Percentiles rank a stretch among this genome's conserved stretches.
phyloP scores from a whole-genome alignment of 53 echinoderm and acorn worm genomes.

The Astropecten irregularis region DNA sequence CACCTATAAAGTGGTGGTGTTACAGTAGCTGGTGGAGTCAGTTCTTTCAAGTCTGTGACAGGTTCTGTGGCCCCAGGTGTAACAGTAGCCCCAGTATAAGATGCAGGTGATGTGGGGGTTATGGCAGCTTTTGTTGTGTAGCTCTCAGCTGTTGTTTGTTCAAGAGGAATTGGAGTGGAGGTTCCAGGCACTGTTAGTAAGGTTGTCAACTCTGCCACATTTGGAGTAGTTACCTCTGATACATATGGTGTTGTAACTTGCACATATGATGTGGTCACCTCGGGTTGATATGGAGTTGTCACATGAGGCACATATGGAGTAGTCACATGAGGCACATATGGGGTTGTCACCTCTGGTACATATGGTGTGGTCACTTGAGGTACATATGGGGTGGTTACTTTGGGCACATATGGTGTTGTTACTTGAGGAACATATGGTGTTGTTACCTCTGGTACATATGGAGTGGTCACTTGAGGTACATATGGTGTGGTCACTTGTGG shows the following conservation, averaged over 20 bases:
- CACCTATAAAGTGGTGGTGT: not conserved
- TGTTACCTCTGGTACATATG: not conserved
- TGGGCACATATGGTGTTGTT: not conserved
- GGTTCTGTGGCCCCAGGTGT: slow-evolving; percentile 16
- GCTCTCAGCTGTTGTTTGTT: slow-evolving; percentile 6
- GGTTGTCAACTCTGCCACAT: too few species aligned
- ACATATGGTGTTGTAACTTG: not conserved
- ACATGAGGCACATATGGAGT: not conserved
- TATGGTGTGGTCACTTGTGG: too few species aligned
- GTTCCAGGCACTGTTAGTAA: not conserved
- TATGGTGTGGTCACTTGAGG: not conserved
- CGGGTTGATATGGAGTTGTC: not conserved
- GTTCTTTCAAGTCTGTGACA: not conserved
- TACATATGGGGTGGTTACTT: not conserved
- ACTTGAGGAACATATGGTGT: too few species aligned
- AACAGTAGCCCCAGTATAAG: not conserved
- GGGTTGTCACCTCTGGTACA: not conserved
- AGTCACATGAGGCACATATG: too few species aligned
- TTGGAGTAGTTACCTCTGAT: not conserved
- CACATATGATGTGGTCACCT: not conserved
- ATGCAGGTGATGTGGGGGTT: not conserved
- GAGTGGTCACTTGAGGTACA: not conserved
- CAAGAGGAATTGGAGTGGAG: not conserved
- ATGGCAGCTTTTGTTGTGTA: not conserved
- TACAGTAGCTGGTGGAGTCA: not conserved